phyloP scores from a whole-genome alignment of 2,888 invertebrate genomes.

The Hydropsyche betteni region DNA sequence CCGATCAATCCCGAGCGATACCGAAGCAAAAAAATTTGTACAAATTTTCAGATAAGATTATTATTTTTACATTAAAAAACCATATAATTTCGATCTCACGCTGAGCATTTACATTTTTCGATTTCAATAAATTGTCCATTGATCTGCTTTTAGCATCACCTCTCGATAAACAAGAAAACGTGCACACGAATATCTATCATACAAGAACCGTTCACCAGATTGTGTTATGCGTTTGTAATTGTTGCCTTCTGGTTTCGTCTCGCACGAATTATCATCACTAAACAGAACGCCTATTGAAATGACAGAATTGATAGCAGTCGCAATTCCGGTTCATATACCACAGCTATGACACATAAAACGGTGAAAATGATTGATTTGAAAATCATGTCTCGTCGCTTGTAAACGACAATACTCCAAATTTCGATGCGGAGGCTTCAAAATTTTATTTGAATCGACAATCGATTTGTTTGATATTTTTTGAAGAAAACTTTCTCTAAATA shows the following conservation, averaged over 20 bases:
- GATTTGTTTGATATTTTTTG: slow-evolving; percentile 15
- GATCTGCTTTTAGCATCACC: slow-evolving; percentile 5
- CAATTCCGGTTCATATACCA: slow-evolving; percentile 4
- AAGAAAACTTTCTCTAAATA: slow-evolving; percentile 9
- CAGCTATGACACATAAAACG: slow-evolving; percentile 1
- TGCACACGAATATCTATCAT: not conserved
- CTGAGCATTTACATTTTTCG: not conserved
- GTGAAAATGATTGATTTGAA: slow-evolving; percentile 28
- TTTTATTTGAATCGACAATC: not conserved
- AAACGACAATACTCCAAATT: slow-evolving; percentile 18
- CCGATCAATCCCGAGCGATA: not conserved
- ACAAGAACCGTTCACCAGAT: no score
- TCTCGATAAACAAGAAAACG: slow-evolving; percentile 9
- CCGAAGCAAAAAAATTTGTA: not conserved
- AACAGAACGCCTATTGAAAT: no score
- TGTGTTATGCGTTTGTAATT: no score
- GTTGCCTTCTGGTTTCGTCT: no score
- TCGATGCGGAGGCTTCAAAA: not conserved
- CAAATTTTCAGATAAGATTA: not conserved
- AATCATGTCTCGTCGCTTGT: slow-evolving; percentile 16
- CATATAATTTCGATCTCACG: not conserved
- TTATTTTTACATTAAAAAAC: not conserved
- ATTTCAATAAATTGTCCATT: not conserved
- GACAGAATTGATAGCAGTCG: not conserved
- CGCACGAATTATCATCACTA: no score